Conservation (phyloP, 2,797 vertebrate species). For the Sylvilagus floridanus region DNA sequence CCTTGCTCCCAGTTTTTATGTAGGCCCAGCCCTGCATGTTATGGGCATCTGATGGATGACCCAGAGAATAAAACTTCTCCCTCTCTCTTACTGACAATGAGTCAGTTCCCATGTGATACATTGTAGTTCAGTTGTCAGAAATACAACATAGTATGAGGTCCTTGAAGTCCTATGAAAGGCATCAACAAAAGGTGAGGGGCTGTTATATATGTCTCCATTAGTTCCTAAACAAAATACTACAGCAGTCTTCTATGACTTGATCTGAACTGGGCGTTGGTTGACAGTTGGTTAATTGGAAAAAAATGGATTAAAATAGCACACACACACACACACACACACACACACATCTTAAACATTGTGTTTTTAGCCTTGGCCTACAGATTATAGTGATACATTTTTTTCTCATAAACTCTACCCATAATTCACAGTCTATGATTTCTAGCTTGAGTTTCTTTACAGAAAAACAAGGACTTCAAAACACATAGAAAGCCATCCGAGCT, state of each 20-base stretch:
- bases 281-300: neutral
- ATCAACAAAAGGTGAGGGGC: neutral
- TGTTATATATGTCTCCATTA: neutral
- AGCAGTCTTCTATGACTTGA: neutral
- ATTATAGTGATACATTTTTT: neutral
- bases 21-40: too few relatives aligned
- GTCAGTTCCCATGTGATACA: neutral
- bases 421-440: neutral
- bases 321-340: neutral
- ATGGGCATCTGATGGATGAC: too few relatives aligned
- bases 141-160: neutral
- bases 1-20: too few relatives aligned
- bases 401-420: neutral
- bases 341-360: neutral
- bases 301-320: conserved; percentile 7
- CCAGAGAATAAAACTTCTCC: too few relatives aligned
- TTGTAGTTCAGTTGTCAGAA: conserved; percentile 23
- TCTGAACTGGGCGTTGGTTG: neutral
- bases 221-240: neutral
- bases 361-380: neutral
- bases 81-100: neutral
- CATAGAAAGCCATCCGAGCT: neutral
- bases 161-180: neutral
- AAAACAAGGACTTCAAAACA: conserved; percentile 20
- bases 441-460: conserved; percentile 39